Base-by-base conservation (phyloP, 2,797 vertebrate genomes). In the Aselliscus stoliczkanus region DNA sequence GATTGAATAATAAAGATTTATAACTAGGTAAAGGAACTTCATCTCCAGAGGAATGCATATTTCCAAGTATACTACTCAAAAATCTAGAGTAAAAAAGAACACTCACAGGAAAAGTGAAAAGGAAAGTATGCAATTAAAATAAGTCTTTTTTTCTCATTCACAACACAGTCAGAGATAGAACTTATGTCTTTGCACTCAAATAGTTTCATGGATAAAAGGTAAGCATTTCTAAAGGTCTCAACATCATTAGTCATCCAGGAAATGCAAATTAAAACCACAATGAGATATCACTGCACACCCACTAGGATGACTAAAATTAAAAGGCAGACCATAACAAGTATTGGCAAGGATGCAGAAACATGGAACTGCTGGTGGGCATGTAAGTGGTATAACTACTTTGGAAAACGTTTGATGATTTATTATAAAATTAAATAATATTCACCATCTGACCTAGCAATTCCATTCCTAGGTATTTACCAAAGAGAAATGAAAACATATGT, bases 341-440 rank as follows among this genome's bases (percentile, higher is more conserved):
- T 65, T 90, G 60, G 44, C 20, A 90, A 94, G 81, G 47, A 88
- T 72, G 50, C 7, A 92, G 60, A 72, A 69, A 88, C 56, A 94
- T 76, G 34, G 10, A 92, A 77, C 60, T 88, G 56, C 39, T 54
- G 58, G 65, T 60, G 44, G 88, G 39, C 90, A 92, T 92, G 47
- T 76, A 90, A 97, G 95, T 67, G 54, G 47, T 56, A 76, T 4
- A 81, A 92, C 47, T 44, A 69, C 77, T 93, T 86, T 70, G 83
- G 89, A 64, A 94, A 94, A 69, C 62, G 13, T 72, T 37, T 80
- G 14, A 64, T 62, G 60, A 85, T 54, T 69, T 82, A 60, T 91
- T 91, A 95, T 84, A 81, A 92, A 94, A 85, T 95, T 93, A 94
- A 75, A 82, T 6, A 80, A 82, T 58, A 97, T 34, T 93, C 67